Evolutionary conservation across 1,140 invertebrate species (phyloP), one percentile per base, ranked within the genome.

Genomic region (Magallana angulata): DNA sequence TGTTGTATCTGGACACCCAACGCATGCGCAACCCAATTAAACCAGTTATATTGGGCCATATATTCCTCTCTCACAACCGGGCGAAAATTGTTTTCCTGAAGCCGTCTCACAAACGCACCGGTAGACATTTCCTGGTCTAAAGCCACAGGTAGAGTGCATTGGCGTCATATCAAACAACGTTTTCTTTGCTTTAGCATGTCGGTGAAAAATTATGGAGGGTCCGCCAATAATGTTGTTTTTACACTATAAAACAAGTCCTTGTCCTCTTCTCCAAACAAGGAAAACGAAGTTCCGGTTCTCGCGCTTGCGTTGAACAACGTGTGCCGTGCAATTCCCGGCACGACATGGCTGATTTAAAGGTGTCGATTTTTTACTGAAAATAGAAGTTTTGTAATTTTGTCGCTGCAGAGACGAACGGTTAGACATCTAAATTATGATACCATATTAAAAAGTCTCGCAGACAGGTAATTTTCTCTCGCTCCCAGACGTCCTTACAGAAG

Each of bases 351-450:
- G 81, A 83, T 82, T 91, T 91, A 7, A 91, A 89, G 82, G 90
- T 68, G 59, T 91, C 91, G 12, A 91, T 84, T 8, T 82, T 76
- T 64, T 81, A 56, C 58, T 81, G 16, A 57, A 76, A 82, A 87
- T 36, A 91, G 64, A 88, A 90, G 6, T 62, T 14, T 2, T 83
- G 68, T 56, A 90, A 81, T n/a, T 84, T 86, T 14, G 87, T 24
- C 11, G 90, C 71, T n/a, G 91, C 91, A 12, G 57, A 8, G 16
- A 91, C 82, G 48, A 91, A 89, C 6, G 88, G 84, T 57, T 71
- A 76, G 16, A 89, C 80, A 57, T 91, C 88, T 83, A 85, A 64
- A 81, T 89, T 86, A 82, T 90, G 90, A 84, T 90, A 91, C 85
- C 88, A 91, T n/a, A 86, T 58, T 1, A 91, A 64, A 68, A 91